Evolutionary conservation across 2,113 vertebrate species (phyloP).

Genomic region (Thunnus maccoyii): DNA sequence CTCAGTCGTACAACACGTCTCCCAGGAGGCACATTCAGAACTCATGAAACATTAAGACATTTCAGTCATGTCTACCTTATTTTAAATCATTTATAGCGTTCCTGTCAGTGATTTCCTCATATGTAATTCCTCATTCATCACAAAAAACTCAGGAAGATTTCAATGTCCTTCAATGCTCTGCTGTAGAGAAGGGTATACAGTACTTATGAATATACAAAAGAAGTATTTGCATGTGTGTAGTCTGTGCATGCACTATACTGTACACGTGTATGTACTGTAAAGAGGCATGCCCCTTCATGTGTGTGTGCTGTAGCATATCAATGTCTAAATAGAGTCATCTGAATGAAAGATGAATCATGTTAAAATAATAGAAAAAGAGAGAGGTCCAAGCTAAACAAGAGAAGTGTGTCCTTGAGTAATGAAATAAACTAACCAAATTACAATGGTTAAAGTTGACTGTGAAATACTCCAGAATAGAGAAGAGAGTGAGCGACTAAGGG

Average conservation of each 20-base stretch:
- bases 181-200: too few relatives aligned
- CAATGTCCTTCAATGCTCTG: background rate
- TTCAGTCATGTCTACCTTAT: conserved; percentile 27
- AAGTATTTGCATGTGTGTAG: background rate
- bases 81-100: conserved; percentile 21
- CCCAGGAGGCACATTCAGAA: conserved; percentile 16
- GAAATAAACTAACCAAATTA: background rate
- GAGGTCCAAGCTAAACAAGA: too few relatives aligned
- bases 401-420: background rate
- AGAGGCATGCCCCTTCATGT: background rate
- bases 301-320: background rate
- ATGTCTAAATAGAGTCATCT: background rate
- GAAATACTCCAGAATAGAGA: background rate
- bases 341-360: background rate
- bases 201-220: background rate
- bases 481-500: background rate
- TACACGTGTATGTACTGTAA: background rate
- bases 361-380: background rate
- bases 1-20: background rate
- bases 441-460: background rate
- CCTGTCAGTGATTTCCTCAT: background rate
- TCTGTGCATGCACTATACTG: background rate
- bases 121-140: background rate
- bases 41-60: conserved; percentile 38
- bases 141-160: background rate